phyloP scores from a whole-genome alignment of 1,140 invertebrate species.

The Caenorhabditis latens region DNA sequence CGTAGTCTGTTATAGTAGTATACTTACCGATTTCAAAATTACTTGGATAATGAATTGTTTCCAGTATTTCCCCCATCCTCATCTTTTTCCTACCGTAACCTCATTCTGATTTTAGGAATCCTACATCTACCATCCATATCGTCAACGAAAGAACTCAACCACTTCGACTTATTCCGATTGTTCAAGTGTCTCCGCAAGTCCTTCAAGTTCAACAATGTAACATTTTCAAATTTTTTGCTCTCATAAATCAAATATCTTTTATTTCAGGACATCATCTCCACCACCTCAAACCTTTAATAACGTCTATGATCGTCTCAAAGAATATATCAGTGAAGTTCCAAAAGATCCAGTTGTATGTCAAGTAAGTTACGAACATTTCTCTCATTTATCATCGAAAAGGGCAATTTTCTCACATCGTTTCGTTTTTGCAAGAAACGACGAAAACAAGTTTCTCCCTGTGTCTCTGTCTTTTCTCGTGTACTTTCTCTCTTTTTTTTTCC shows the following conservation, averaged over 20 bases:
- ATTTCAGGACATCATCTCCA: slow-evolving; percentile 31
- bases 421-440: slow-evolving; percentile 2
- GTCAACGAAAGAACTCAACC: slow-evolving; percentile 39
- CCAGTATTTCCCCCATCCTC: neutral
- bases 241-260: neutral
- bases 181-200: slow-evolving; percentile 21
- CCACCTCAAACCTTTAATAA: neutral
- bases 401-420: slow-evolving; percentile 38
- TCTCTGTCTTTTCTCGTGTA: neutral
- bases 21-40: neutral
- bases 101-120: neutral
- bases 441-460: neutral
- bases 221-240: neutral
- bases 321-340: slow-evolving; percentile 34
- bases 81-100: neutral
- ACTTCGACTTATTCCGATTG: slow-evolving; percentile 40
- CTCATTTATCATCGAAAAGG: slow-evolving; percentile 44
- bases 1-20: neutral
- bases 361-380: neutral
- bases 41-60: neutral
- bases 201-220: slow-evolving; percentile 39
- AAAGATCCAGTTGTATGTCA: slow-evolving; percentile 42
- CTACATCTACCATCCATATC: slow-evolving; percentile 38
- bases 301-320: slow-evolving; percentile 37
- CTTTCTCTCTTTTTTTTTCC: slow-evolving; percentile 10